Evolutionary conservation across 2,888 invertebrate species (phyloP).

Genomic region (Dolomedes plantarius): DNA sequence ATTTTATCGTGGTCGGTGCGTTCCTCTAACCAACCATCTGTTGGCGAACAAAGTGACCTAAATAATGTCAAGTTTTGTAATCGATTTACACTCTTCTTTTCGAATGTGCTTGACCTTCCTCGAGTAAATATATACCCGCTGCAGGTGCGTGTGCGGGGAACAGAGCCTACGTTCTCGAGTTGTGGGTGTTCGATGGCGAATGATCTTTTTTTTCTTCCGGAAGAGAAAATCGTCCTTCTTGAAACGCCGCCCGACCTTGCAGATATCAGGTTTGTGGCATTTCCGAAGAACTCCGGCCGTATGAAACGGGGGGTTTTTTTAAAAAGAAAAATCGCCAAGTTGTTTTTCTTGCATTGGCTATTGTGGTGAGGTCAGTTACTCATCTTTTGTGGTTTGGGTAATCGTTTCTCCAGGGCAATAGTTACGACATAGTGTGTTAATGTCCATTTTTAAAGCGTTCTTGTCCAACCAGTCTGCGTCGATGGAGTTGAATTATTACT

Average conservation of each 20-base stretch:
- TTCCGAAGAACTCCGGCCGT: neutral
- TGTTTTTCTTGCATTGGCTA: neutral
- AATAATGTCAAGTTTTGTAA: no score
- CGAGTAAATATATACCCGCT: no score
- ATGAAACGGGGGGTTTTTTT: no score
- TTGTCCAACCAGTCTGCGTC: no score
- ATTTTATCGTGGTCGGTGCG: no score
- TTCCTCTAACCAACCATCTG: no score
- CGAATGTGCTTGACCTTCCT: no score
- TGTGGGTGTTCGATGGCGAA: neutral
- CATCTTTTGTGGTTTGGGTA: neutral
- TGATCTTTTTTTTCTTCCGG: neutral
- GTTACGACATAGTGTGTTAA: neutral
- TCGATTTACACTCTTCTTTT: no score
- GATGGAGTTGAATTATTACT: no score
- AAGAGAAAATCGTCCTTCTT: neutral
- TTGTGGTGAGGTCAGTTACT: slow-evolving; percentile 6
- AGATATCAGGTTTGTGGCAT: slow-evolving; percentile 7
- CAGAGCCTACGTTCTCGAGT: neutral
- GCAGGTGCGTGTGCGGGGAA: no score
- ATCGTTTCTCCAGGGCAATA: neutral
- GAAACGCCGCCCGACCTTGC: neutral
- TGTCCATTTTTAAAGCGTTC: neutral
- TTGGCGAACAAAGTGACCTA: no score
- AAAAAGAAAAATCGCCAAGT: neutral